Evolutionary conservation across 1,140 invertebrate species (phyloP).

Genomic region (Aricia agestis): DNA sequence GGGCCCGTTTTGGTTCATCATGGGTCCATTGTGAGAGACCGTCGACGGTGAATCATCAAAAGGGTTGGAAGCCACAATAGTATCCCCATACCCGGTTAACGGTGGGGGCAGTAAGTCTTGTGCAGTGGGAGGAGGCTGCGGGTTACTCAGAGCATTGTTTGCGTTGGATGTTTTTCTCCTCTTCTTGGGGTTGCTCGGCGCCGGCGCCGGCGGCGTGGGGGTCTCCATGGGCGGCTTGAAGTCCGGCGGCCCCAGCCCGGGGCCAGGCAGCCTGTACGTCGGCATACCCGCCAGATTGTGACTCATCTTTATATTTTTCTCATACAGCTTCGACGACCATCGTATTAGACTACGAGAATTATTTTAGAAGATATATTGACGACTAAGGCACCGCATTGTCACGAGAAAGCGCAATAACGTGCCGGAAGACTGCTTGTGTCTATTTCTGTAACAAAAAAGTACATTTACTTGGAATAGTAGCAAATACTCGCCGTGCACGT

Average conservation of each 20-base stretch:
- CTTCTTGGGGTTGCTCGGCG: constrained; percentile 82
- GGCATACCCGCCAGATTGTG: constrained; percentile 81
- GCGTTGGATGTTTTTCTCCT: constrained; percentile 81
- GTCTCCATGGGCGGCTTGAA: constrained; percentile 79
- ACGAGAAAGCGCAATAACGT: constrained; percentile 62
- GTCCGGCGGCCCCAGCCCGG: constrained; percentile 79
- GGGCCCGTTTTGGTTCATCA: constrained; percentile 79
- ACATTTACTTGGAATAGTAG: constrained; percentile 23
- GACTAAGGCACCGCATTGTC: constrained; percentile 67
- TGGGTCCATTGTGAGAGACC: constrained; percentile 77
- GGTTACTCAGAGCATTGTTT: constrained; percentile 75
- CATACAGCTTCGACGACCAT: constrained; percentile 60
- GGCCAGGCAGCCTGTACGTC: constrained; percentile 81
- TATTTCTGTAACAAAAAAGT: constrained; percentile 70
- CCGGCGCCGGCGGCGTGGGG: constrained; percentile 75
- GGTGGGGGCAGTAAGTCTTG: constrained; percentile 89
- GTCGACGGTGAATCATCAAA: constrained; percentile 93
- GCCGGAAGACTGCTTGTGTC: constrained; percentile 65
- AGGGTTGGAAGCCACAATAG: constrained; percentile 95
- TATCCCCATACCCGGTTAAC: constrained; percentile 92
- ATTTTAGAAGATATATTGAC: constrained; percentile 50
- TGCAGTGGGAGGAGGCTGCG: constrained; percentile 78
- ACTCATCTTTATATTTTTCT: constrained; percentile 77
- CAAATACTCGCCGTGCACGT: background rate
- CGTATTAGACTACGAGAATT: constrained; percentile 40